Conservation (phyloP, 2,797 vertebrate genomes). For the Darevskia mixta region DNA sequence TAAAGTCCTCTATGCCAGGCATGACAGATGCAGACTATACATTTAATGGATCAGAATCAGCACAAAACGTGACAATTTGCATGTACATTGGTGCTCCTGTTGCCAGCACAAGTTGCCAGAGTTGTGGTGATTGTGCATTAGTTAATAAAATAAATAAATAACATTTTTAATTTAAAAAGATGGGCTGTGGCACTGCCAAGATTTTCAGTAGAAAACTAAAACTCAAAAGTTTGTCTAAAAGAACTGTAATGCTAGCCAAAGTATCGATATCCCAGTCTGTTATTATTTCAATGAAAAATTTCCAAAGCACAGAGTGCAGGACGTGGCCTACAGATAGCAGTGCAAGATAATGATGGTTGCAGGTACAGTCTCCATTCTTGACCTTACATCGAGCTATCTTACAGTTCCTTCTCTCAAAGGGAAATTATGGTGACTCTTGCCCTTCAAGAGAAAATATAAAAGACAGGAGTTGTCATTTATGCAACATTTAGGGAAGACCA, state of each 20-base stretch:
- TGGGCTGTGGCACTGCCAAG: not conserved
- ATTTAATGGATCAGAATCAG: not conserved
- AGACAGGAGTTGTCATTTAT: not conserved
- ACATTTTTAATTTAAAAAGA: not conserved
- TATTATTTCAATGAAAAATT: not conserved
- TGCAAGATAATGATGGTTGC: conserved; percentile 7
- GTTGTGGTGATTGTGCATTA: not conserved
- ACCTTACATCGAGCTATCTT: conserved; percentile 8
- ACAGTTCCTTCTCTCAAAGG: not conserved
- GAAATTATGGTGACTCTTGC: not conserved
- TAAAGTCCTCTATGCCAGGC: not conserved
- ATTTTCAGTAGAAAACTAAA: not conserved
- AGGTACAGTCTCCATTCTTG: not conserved
- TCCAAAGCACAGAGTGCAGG: not conserved
- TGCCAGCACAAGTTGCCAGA: not conserved
- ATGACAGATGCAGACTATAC: not conserved
- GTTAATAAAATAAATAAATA: not conserved
- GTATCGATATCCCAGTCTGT: not conserved
- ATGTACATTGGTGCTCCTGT: not conserved
- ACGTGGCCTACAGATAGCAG: not conserved
- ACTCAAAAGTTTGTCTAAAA: not conserved
- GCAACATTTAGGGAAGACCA: conserved; percentile 2
- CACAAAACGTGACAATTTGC: not conserved
- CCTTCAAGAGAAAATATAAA: not conserved
- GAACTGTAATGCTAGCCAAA: not conserved